phyloP scores from a whole-genome alignment of 2,888 invertebrate genomes.

The Caenorhabditis wallacei region DNA sequence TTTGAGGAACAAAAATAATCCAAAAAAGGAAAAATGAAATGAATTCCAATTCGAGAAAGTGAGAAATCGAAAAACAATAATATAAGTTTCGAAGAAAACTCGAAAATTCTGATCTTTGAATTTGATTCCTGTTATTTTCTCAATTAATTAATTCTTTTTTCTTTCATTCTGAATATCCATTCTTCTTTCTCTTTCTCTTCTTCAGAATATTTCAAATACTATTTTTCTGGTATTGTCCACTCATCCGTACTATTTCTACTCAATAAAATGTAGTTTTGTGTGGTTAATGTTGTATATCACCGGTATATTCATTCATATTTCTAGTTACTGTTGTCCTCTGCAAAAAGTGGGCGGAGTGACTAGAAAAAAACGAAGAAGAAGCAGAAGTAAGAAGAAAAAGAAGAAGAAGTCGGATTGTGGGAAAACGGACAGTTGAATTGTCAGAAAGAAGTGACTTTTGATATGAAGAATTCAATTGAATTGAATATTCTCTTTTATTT shows the following conservation, averaged over 20 bases:
- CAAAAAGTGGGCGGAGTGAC: constrained; percentile 55
- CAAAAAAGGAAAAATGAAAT: not conserved
- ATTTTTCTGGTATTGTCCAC: constrained; percentile 4
- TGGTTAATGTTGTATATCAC: constrained; percentile 53
- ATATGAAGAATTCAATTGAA: constrained; percentile 23
- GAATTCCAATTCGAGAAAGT: no score
- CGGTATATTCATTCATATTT: constrained; percentile 23
- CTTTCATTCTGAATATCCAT: not conserved
- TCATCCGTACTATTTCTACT: constrained; percentile 21
- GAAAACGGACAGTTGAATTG: constrained; percentile 45
- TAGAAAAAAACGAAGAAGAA: constrained; percentile 12
- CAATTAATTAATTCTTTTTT: no score
- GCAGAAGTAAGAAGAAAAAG: constrained; percentile 9
- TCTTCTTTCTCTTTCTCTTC: not conserved
- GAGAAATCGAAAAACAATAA: no score
- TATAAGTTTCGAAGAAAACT: not conserved
- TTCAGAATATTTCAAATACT: constrained; percentile 1
- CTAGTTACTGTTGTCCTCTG: constrained; percentile 10
- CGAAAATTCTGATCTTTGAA: not conserved
- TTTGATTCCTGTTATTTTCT: not conserved
- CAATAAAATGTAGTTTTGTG: constrained; percentile 2
- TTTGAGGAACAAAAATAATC: not conserved
- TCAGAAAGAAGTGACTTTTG: constrained; percentile 1
- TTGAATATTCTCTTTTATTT: constrained; percentile 9
- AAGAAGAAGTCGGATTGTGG: constrained; percentile 20